Conservation (phyloP, 2,797 vertebrate genomes). For the Poeciliopsis presidionis region DNA sequence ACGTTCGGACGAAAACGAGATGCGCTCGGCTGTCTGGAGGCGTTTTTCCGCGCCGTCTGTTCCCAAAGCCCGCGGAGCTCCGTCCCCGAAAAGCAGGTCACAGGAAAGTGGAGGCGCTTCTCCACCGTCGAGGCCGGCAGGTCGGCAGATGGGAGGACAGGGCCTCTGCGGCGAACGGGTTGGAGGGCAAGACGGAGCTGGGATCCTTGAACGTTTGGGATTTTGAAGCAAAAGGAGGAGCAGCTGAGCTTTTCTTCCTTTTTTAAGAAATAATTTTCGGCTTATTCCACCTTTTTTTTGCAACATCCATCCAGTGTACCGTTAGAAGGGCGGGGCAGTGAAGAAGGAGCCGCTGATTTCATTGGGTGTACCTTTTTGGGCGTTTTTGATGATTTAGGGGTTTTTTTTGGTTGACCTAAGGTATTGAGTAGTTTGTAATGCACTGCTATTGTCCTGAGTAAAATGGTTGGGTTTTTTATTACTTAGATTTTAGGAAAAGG, state of each 20-base stretch:
- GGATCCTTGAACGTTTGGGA: neutral
- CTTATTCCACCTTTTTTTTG: neutral
- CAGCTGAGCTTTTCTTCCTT: neutral
- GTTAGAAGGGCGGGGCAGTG: no score
- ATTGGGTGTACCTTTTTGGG: no score
- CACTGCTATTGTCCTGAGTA: no score
- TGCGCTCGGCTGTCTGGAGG: slow-evolving; percentile 59
- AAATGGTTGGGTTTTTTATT: no score
- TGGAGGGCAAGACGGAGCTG: neutral
- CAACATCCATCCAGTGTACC: neutral
- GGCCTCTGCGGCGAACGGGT: neutral
- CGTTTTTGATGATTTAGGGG: no score
- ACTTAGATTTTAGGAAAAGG: no score
- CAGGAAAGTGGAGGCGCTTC: slow-evolving; percentile 29
- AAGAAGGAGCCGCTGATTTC: no score
- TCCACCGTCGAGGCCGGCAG: neutral
- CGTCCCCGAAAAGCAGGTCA: slow-evolving; percentile 63
- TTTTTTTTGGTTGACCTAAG: no score
- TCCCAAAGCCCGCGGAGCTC: slow-evolving; percentile 49
- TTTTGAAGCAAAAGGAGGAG: neutral
- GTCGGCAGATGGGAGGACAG: slow-evolving; percentile 37
- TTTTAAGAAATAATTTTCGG: neutral
- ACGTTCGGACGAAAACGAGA: slow-evolving; percentile 52
- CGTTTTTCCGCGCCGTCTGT: slow-evolving; percentile 64
- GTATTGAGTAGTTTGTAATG: no score